Evolutionary conservation across 2,113 vertebrate species (phyloP).

Genomic region (Ochotona princeps): DNA sequence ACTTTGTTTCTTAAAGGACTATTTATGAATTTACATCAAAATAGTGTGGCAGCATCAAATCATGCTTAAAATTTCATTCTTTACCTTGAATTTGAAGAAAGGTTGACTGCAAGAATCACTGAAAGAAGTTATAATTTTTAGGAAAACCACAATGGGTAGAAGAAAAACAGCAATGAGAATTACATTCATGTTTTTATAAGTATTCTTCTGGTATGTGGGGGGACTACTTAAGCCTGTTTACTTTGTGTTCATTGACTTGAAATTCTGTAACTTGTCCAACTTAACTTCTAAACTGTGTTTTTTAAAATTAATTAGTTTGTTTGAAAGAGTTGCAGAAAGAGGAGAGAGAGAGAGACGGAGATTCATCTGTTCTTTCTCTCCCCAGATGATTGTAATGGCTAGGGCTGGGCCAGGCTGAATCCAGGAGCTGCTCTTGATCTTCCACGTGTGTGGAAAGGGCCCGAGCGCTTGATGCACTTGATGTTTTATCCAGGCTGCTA

Average conservation of each 20-base stretch:
- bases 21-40: slow-evolving; percentile 8
- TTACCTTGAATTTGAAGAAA: not conserved
- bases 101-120: not conserved
- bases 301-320: too few relatives aligned
- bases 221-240: not conserved
- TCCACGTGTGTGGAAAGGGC: too few relatives aligned
- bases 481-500: too few relatives aligned
- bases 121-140: not conserved
- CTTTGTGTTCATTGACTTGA: not conserved
- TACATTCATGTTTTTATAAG: not conserved
- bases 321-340: too few relatives aligned
- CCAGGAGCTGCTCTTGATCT: too few relatives aligned
- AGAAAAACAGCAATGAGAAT: not conserved
- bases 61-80: slow-evolving; percentile 30
- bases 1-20: slow-evolving; percentile 14
- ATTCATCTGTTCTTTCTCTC: too few relatives aligned
- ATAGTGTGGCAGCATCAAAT: not conserved
- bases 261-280: not conserved
- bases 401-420: too few relatives aligned
- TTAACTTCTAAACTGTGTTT: not conserved
- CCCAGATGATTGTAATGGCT: too few relatives aligned
- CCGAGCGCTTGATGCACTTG: too few relatives aligned
- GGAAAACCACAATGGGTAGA: not conserved
- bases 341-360: too few relatives aligned
- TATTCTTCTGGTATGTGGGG: not conserved